Evolutionary conservation across 1,140 invertebrate species (phyloP), one percentile per base, ranked within the genome.

Genomic region (Bradynema listronoti): DNA sequence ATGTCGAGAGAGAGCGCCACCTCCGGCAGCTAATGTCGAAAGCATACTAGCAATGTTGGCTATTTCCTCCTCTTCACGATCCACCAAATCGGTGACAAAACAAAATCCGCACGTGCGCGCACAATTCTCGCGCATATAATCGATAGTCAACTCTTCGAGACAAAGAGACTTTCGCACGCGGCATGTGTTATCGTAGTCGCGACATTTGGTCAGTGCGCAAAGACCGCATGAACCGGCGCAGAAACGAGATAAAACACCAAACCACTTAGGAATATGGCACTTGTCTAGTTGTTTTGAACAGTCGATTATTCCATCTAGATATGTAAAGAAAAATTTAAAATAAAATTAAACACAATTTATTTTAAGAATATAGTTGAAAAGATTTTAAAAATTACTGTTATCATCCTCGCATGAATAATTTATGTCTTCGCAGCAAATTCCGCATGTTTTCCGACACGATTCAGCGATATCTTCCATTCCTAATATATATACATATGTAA

Each of bases 231-330:
- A 63, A 19, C 66, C 66, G 14, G 66, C 66, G 57, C 66, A 69
- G 47, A 73, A 69, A 4, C 63, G 43, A 4, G 66, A 72, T 11
- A 69, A 42, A n/a, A 72, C 69, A 14, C 68, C 66, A 56, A 69
- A 69, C 66, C 66, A 69, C 39, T 72, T 72, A 14, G 39, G 36
- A 27, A 58, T 34, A 19, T 55, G 55, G 32, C 66, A 69, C 32
- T 69, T 69, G 22, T 69, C 66, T 29, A 73, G 51, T 29, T 69
- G 70, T 27, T 66, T 46, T 11, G 65, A 30, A 34, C 66, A 69
- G 34, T 72, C 66, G 33, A 69, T 70, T 36, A 69, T 68, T 19
- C 70, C 56, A 39, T 68, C 61, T 42, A 39, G 4, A 39, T 24
- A 61, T 39, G 36, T 19, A 63, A 54, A 6, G 24, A 6, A 42